These are phyloP conservation scores for Thereva nobilitata DNA, from an alignment of 2,888 invertebrate species.

Conservation along the genomic window DNA sequence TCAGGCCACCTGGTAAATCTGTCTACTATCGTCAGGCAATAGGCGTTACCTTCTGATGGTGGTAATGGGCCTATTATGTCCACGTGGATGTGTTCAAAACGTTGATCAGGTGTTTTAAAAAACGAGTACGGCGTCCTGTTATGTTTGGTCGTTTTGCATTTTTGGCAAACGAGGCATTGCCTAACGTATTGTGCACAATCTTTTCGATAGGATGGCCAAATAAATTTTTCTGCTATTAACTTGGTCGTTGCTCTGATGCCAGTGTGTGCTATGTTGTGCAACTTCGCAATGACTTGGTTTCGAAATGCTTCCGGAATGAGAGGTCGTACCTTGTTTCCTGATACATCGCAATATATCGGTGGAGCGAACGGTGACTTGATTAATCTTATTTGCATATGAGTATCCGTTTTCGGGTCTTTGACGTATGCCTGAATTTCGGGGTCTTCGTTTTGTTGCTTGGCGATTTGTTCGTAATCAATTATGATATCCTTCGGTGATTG, in stretches of 20 bases:
- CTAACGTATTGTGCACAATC: not conserved
- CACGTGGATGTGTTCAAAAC: not conserved
- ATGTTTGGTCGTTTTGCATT: not conserved
- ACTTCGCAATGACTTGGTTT: not conserved
- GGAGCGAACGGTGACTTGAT: too few species aligned
- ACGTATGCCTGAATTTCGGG: too few species aligned
- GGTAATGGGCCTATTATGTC: not conserved
- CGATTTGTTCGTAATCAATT: not conserved
- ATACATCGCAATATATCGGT: too few species aligned
- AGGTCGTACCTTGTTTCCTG: too few species aligned
- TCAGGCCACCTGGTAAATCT: constrained; percentile 35
- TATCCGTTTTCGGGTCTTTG: too few species aligned
- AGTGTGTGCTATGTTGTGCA: not conserved
- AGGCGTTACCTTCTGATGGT: not conserved
- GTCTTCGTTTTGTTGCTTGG: too few species aligned
- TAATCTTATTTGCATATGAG: too few species aligned
- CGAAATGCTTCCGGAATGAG: too few species aligned
- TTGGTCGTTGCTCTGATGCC: not conserved
- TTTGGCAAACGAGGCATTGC: constrained; percentile 6
- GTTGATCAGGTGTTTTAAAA: too few species aligned
- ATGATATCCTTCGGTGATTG: not conserved
- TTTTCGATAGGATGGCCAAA: not conserved
- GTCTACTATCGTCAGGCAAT: constrained; percentile 10
- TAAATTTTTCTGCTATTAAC: not conserved
- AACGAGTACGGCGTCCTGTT: not conserved